phyloP scores from a whole-genome alignment of 2,113 vertebrate species.

The Tauraco erythrolophus region DNA sequence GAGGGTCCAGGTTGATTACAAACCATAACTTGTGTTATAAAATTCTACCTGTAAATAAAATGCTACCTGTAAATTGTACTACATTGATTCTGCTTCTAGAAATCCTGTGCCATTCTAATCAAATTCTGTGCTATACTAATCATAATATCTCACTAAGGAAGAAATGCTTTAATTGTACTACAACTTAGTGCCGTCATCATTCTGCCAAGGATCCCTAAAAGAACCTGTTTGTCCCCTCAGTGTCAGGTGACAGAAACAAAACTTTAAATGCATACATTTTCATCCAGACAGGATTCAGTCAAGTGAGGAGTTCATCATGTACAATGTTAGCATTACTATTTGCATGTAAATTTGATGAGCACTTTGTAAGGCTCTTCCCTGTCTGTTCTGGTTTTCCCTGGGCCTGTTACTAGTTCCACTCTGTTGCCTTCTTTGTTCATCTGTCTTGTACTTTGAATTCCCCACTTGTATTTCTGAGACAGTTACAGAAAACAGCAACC shows the following conservation, averaged over 20 bases:
- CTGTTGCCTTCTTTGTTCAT: constrained; percentile 50
- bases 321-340: constrained; percentile 25
- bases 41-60: neutral
- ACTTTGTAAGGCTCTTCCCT: constrained; percentile 6
- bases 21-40: neutral
- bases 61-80: neutral
- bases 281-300: neutral
- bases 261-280: neutral
- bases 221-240: neutral
- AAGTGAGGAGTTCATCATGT: neutral
- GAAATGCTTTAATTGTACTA: neutral
- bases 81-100: neutral
- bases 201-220: neutral
- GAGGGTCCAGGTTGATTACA: neutral
- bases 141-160: neutral
- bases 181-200: neutral
- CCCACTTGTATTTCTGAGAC: constrained; percentile 5
- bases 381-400: constrained; percentile 27
- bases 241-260: neutral
- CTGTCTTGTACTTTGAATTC: constrained; percentile 32
- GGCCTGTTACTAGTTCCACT: constrained; percentile 28
- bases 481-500: constrained; percentile 17
- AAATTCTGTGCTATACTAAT: neutral
- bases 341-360: constrained; percentile 38
- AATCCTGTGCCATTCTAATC: neutral